Percentiles rank a stretch among this genome's conserved stretches.
These are phyloP conservation scores for Dichetophora obliterata DNA, from an alignment of 2,888 invertebrate species.

Conservation along the genomic window DNA sequence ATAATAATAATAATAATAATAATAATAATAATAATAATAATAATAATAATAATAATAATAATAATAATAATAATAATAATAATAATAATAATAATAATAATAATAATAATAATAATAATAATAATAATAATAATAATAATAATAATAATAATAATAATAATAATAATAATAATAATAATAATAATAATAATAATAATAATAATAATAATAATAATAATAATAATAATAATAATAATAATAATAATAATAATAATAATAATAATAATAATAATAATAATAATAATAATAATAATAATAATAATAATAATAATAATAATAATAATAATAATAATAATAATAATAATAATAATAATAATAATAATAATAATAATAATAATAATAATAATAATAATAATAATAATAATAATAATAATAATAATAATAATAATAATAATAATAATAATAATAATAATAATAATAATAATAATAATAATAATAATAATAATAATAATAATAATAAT, in stretches of 20 bases:
- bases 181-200: too few species aligned
- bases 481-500: slow-evolving; percentile 4
- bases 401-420: slow-evolving; percentile 1
- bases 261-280: neutral
- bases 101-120: too few species aligned
- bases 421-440: neutral
- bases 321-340: slow-evolving; percentile 1
- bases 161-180: too few species aligned
- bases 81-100: too few species aligned
- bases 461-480: slow-evolving; percentile 4
- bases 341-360: slow-evolving; percentile 1
- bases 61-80: too few species aligned
- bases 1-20: too few species aligned
- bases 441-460: slow-evolving; percentile 4
- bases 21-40: too few species aligned
- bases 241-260: neutral
- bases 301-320: slow-evolving; percentile 4
- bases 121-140: too few species aligned
- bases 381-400: slow-evolving; percentile 4
- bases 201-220: too few species aligned
- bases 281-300: slow-evolving; percentile 4
- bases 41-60: too few species aligned
- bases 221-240: neutral
- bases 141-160: too few species aligned
- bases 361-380: neutral